A percentile compares a stretch with the other conserved stretches of the same genome.
Evolutionary conservation across 2,888 invertebrate genomes (phyloP).

Genomic region (Luperina nickerlii): DNA sequence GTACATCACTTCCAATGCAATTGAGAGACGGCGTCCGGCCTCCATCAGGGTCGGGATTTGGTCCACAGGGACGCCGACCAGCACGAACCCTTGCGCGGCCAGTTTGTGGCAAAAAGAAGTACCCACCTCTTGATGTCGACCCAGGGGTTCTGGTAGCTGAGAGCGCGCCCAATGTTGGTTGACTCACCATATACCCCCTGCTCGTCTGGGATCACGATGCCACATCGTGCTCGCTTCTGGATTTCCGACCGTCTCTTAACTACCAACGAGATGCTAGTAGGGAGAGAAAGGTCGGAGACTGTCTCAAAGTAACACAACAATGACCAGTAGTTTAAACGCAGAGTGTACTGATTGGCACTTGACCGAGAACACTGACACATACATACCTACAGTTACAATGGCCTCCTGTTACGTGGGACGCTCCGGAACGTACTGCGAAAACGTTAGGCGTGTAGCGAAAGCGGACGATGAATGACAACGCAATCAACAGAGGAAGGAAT

Average conservation of each 20-base stretch:
- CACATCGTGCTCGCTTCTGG: too few relatives aligned
- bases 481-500: background rate
- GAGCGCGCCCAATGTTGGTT: too few relatives aligned
- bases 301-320: background rate
- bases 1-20: too few relatives aligned
- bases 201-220: too few relatives aligned
- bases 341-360: slow-evolving; percentile 31
- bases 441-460: background rate
- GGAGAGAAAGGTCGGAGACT: background rate
- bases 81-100: too few relatives aligned
- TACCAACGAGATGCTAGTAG: background rate
- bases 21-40: too few relatives aligned
- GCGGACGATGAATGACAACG: background rate
- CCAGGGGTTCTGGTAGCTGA: too few relatives aligned
- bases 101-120: too few relatives aligned
- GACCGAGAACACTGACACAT: slow-evolving; percentile 31
- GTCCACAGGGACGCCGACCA: too few relatives aligned
- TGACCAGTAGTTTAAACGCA: slow-evolving; percentile 5
- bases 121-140: too few relatives aligned
- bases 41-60: too few relatives aligned
- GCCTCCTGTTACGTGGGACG: slow-evolving; percentile 30
- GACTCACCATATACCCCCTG: too few relatives aligned
- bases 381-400: slow-evolving; percentile 41
- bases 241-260: background rate
- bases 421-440: background rate